Percentiles rank a stretch among this genome's conserved stretches.
phyloP scores from a whole-genome alignment of 2,113 vertebrate species.

The Capreolus pygargus region DNA sequence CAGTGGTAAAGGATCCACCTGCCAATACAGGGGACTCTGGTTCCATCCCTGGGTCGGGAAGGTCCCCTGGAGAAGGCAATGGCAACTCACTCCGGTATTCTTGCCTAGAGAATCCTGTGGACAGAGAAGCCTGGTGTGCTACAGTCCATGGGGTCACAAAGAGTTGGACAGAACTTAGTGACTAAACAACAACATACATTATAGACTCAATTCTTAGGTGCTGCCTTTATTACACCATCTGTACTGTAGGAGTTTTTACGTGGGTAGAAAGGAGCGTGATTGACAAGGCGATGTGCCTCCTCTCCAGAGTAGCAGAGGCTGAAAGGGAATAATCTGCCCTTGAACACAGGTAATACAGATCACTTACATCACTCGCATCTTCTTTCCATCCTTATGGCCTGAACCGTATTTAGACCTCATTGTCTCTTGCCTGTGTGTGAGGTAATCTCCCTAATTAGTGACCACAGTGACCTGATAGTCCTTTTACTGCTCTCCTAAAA shows the following conservation, averaged over 20 bases:
- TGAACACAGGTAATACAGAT: neutral
- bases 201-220: neutral
- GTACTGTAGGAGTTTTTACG: neutral
- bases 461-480: neutral
- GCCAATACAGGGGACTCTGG: neutral
- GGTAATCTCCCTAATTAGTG: neutral
- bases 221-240: neutral
- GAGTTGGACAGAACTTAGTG: neutral
- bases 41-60: neutral
- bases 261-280: neutral
- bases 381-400: neutral
- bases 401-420: neutral
- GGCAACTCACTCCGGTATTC: neutral
- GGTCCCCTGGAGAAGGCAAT: neutral
- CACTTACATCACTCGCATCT: neutral
- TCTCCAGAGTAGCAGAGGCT: neutral
- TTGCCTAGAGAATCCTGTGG: neutral
- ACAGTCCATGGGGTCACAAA: neutral
- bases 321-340: neutral
- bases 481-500: neutral
- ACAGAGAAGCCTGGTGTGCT: neutral
- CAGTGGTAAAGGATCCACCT: neutral
- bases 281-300: neutral
- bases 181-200: neutral
- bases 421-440: neutral